Base-by-base conservation (phyloP, 2,113 vertebrate genomes). In the Microtus richardsoni region DNA sequence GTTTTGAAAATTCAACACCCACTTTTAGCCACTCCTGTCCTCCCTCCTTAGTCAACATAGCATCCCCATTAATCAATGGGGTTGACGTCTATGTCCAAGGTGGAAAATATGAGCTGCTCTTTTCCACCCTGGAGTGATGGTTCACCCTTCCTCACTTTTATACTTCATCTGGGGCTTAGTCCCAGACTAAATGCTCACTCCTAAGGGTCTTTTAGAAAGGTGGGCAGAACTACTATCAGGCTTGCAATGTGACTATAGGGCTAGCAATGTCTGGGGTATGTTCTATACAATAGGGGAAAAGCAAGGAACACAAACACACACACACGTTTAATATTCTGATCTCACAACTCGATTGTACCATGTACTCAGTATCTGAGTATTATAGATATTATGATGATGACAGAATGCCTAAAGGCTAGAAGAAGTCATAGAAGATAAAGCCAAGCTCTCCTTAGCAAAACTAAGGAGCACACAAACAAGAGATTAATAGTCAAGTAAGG, bases 1-100 rank as follows among this genome's bases (percentile, higher is more conserved):
- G 89, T 97, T 98, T 83, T 97, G 88, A 97, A 98, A 98, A 95
- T 88, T 98, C 96, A 97, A 97, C 97, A 96, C 64, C 10, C 85
- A 85, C 91, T 98, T 96, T 71, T 71, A 95, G 84, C 87, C 77
- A 94, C 92, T 75, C 96, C 75, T 68, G 70, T 97, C 90, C 95
- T 98, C 68, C 95, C 93, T 98, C 94, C 85, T 91, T 54, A 52
- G 89, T 97, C 94, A 97, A 91, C 66, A 77, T 54, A 92, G 79
- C 3, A 0, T 28, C 86, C 92, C 84, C 91, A 97, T 96, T 97
- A 94, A 97, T 97, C 89, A 87, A 30, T 86, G 70, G 54, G 5
- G 3, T 70, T 62, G 92, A n/a, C 68, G 95, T 91, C 84, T 89
- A 94, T 95, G 94, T 49, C 64, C 92, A 52, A 85, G n/a, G 77